Evolutionary conservation across 2,888 invertebrate species (phyloP), one percentile per base, ranked within the genome.

Genomic region (Esperia sulphurella): DNA sequence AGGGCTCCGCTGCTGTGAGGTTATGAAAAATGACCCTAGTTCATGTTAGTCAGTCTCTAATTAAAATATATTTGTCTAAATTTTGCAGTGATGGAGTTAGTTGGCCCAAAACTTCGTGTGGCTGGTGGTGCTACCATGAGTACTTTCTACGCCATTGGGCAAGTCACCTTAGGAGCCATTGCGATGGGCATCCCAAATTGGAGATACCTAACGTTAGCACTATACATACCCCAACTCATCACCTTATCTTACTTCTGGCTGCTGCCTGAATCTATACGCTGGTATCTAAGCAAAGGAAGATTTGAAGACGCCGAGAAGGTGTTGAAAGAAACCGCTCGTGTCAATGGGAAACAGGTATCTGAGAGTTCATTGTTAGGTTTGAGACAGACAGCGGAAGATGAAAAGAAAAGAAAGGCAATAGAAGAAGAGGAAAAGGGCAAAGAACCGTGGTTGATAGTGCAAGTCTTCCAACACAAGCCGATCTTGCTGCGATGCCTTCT

Each of bases 121-220:
- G 77, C 93, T 8, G 93, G 92, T 4, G 93, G 95, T 14, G 93
- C 94, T 7, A 81, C 93, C 31, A 90, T 94, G 49, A 92, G 93
- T 49, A 91, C 93, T 3, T 92, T 92, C 63, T 95, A 94, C 67
- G 92, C 94, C 0, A 51, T 93, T 3, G 95, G 95, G 0, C 93
- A 94, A 78, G 90, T 94, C 30, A 58, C 91, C 0, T 70, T 94
- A 48, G 95, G 93, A 0, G 68, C 92, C 37, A 80, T 93, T 3
- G 95, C 95, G 0, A 95, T 94, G 92, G 84, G 81, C 41, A 84
- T 92, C 0, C 91, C 91, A 33, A 86, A 94, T 64, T 96, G 96
- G 96, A 91, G 92, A 60, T 69, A 80, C 33, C 78, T 94, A 3
- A 91, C 95, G 3, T 85, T 93, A 14, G 84, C 92, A 1, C 78